Conservation (phyloP, 2,113 vertebrate species). For the Cyprinodon brontotheroides region DNA sequence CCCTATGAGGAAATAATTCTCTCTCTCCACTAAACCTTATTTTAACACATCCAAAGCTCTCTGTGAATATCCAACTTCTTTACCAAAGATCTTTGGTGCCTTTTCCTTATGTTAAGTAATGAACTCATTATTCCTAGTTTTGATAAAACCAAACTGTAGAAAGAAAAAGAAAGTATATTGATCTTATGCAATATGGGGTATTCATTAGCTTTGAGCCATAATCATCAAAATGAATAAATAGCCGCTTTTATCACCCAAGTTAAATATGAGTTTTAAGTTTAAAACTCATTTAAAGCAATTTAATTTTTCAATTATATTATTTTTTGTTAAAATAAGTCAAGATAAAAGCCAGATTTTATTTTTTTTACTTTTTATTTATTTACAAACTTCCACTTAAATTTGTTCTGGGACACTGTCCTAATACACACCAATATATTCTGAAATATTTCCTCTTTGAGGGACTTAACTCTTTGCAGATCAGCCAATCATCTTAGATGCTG, state of each 20-base stretch:
- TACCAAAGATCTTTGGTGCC: neutral
- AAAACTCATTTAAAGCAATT: neutral
- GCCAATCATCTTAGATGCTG: neutral
- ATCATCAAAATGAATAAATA: neutral
- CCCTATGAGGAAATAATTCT: too few relatives aligned
- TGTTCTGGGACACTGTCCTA: neutral
- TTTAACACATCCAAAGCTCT: neutral
- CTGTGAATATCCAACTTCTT: neutral
- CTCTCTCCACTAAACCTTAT: neutral
- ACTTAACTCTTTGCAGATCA: conserved; percentile 2
- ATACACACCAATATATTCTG: neutral
- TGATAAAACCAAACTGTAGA: too few relatives aligned
- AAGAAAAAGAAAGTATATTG: neutral
- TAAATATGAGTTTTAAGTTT: too few relatives aligned
- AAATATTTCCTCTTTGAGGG: neutral
- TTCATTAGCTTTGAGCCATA: neutral
- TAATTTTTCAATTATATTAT: neutral
- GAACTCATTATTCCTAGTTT: too few relatives aligned
- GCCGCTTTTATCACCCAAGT: neutral
- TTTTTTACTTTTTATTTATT: neutral
- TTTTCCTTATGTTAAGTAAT: neutral
- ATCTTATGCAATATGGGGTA: neutral
- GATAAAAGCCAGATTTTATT: neutral
- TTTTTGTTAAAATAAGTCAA: neutral
- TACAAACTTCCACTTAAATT: neutral